Evolutionary conservation across 2,888 invertebrate genomes (phyloP).

Genomic region (Biston stratarius): DNA sequence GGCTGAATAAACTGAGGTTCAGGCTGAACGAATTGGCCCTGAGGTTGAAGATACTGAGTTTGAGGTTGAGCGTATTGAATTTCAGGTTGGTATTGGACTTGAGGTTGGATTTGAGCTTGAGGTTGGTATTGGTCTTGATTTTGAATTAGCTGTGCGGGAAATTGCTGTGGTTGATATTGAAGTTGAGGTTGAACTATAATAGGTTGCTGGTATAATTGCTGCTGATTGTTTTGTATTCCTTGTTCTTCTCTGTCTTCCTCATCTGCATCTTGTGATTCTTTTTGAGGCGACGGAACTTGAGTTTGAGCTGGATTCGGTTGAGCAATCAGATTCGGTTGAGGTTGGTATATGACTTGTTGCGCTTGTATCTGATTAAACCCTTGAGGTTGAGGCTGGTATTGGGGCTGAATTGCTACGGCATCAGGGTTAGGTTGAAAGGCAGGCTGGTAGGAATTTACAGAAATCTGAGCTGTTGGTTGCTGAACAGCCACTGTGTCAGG

Average conservation of each 20-base stretch:
- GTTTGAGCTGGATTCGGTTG: constrained; percentile 26
- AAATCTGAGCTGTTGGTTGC: constrained; percentile 49
- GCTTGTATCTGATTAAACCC: constrained; percentile 57
- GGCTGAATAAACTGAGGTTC: constrained; percentile 44
- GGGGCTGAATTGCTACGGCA: constrained; percentile 39
- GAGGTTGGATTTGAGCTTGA: constrained; percentile 31
- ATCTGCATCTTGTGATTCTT: constrained; percentile 36
- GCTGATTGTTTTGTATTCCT: constrained; percentile 32
- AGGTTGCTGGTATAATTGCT: constrained; percentile 46
- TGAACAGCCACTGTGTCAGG: constrained; percentile 40
- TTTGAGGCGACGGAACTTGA: constrained; percentile 21
- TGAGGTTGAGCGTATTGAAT: constrained; percentile 45
- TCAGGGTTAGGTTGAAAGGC: constrained; percentile 39
- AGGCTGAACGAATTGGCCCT: constrained; percentile 36
- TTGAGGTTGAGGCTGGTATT: constrained; percentile 49
- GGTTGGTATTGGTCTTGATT: constrained; percentile 40
- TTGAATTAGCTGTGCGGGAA: constrained; percentile 37
- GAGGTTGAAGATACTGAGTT: constrained; percentile 45
- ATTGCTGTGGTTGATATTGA: constrained; percentile 32
- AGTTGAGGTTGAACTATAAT: constrained; percentile 39
- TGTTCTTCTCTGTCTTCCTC: constrained; percentile 30
- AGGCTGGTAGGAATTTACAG: constrained; percentile 44
- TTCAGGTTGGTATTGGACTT: constrained; percentile 43
- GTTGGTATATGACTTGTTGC: constrained; percentile 52
- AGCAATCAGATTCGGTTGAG: constrained; percentile 26